These are phyloP conservation scores for Eretmochelys imbricata DNA, from an alignment of 2,113 vertebrate species.

Conservation along the genomic window DNA sequence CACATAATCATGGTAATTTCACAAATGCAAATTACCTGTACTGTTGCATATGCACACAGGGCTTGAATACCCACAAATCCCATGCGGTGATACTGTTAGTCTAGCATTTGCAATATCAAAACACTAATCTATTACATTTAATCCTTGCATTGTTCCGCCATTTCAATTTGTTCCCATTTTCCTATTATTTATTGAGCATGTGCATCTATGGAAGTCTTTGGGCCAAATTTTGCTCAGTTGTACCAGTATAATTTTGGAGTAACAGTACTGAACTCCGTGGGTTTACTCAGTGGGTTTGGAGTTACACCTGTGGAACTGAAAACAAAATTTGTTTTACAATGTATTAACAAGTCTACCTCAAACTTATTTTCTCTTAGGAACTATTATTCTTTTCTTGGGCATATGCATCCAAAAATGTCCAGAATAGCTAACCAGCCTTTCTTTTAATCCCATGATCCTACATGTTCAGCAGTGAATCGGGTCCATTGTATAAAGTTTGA, in stretches of 20 bases:
- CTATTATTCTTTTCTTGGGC: background rate
- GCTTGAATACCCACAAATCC: background rate
- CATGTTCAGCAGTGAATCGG: background rate
- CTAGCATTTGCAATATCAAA: background rate
- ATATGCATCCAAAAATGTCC: background rate
- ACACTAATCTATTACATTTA: background rate
- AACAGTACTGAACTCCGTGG: background rate
- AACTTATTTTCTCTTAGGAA: background rate
- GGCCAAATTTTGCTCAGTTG: background rate
- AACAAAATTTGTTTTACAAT: background rate
- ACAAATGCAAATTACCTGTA: background rate
- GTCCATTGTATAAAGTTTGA: background rate
- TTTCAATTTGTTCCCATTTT: background rate
- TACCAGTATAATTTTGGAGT: background rate
- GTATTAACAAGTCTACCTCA: background rate
- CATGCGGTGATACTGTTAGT: rapidly evolving
- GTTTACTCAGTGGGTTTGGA: background rate
- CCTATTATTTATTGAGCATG: background rate
- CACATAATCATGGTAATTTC: background rate
- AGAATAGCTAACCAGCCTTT: background rate
- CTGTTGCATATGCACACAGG: background rate
- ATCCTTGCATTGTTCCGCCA: background rate
- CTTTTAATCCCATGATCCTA: background rate
- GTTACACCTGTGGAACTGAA: background rate
- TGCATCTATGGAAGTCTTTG: rapidly evolving